Evolutionary conservation across 2,113 vertebrate genomes (phyloP).

Genomic region (Scalopus aquaticus): DNA sequence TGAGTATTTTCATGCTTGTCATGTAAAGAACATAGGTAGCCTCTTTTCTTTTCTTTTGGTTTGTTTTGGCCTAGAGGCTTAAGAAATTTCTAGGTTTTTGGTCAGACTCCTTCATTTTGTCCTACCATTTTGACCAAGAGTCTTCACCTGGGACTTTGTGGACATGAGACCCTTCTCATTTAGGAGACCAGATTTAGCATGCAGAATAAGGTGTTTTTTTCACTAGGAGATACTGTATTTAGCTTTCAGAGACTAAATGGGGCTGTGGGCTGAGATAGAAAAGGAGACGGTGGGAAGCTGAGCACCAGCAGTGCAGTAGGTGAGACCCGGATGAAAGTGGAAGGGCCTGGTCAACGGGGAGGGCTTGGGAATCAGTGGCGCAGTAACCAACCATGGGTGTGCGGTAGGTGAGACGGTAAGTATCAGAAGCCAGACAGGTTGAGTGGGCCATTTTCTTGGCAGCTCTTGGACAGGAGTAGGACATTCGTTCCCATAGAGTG

Average conservation of each 20-base stretch:
- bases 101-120: not conserved
- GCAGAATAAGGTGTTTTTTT: not conserved
- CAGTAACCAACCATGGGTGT: not conserved
- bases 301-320: not conserved
- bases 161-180: not conserved
- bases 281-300: not conserved
- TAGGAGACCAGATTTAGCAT: not conserved
- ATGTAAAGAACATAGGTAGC: not conserved
- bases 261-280: not conserved
- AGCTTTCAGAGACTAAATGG: not conserved
- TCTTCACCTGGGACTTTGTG: not conserved
- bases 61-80: not conserved
- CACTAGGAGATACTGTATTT: not conserved
- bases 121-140: not conserved
- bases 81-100: not conserved
- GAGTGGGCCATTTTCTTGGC: conserved; percentile 17
- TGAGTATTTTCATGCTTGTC: not conserved
- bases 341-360: not conserved
- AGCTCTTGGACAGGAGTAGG: not conserved
- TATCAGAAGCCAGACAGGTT: not conserved
- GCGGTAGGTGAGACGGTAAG: not conserved
- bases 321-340: not conserved
- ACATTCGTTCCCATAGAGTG: not conserved
- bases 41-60: not conserved
- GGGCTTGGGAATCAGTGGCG: not conserved